phyloP scores from a whole-genome alignment of 2,888 invertebrate genomes.

The Melinaea menophilus region DNA sequence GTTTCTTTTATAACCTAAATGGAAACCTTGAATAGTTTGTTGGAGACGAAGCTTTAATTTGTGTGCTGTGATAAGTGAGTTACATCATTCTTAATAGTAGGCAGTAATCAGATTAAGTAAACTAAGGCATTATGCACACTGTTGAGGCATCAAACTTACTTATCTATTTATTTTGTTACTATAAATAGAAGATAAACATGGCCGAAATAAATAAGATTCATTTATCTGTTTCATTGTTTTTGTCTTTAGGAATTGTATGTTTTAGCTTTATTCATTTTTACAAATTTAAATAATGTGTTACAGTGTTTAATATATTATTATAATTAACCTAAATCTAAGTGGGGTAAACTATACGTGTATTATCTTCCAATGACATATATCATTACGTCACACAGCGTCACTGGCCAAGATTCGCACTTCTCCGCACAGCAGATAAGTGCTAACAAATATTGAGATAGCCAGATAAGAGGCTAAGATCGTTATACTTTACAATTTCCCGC shows the following conservation, averaged over 20 bases:
- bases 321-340: not conserved
- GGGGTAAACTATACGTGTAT: constrained; percentile 23
- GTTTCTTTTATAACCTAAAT: too few relatives aligned
- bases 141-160: constrained; percentile 21
- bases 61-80: constrained; percentile 33
- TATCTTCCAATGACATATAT: constrained; percentile 37
- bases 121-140: constrained; percentile 49
- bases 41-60: not conserved
- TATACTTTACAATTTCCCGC: constrained; percentile 67
- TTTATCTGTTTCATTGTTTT: not conserved
- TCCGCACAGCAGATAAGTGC: constrained; percentile 59
- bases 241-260: not conserved
- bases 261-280: too few relatives aligned
- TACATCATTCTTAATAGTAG: constrained; percentile 55
- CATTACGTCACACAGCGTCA: constrained; percentile 62
- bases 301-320: not conserved
- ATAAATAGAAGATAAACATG: constrained; percentile 15
- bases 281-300: too few relatives aligned
- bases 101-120: constrained; percentile 53
- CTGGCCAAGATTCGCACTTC: constrained; percentile 59
- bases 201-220: not conserved
- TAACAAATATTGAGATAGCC: constrained; percentile 57
- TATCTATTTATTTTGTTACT: constrained; percentile 51
- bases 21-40: too few relatives aligned
- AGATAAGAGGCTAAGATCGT: constrained; percentile 68